Evolutionary conservation across 2,113 vertebrate species (phyloP), one percentile per base, ranked within the genome.

Genomic region (Zosterops pallidus): DNA sequence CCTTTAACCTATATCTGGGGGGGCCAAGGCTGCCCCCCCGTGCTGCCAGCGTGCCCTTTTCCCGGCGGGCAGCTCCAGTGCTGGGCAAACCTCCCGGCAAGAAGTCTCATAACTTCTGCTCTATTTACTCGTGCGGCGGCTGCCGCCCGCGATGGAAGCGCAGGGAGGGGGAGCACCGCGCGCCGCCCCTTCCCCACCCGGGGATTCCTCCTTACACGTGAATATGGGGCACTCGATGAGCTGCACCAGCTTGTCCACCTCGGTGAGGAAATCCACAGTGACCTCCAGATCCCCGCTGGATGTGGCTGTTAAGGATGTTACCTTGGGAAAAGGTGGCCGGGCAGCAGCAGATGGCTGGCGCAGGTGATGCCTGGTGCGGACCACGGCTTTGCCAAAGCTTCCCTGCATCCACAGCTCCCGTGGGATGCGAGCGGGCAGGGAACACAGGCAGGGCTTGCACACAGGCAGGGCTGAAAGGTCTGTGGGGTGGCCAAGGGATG

Each of bases 201-300:
- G 56, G 12, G 2, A 25, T 64, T 71, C 72, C 77, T 89, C 84
- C 95, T 98, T 97, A 99, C 98, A 99, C 3, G 99, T 99, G 96
- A 99, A 99, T 93, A 99, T 99, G 63, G 99, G 99, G 79, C 99
- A 99, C 96, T 99, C 99, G 1, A 99, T 99, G 95, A 99, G 98
- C 96, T 99, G 99, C 21, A 99, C 99, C 96, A 99, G 97, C 91
- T 99, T 99, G 98, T 99, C 99, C 44, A 99, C 99, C 92, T 99
- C 99, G 3, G 99, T 99, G 83, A 99, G 98, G 94, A 99, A 99
- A 96, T 99, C 99, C 88, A 99, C 99, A 0, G 99, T 99, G 95
- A 99, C 99, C 97, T 99, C 99, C 76, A 99, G 98, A 84, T 99
- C 99, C 47, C 99, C 99, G 9, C 99, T 99, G 97, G 68, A 55